Conservation (phyloP, 2,113 vertebrate species). For the Heliornis fulica region DNA sequence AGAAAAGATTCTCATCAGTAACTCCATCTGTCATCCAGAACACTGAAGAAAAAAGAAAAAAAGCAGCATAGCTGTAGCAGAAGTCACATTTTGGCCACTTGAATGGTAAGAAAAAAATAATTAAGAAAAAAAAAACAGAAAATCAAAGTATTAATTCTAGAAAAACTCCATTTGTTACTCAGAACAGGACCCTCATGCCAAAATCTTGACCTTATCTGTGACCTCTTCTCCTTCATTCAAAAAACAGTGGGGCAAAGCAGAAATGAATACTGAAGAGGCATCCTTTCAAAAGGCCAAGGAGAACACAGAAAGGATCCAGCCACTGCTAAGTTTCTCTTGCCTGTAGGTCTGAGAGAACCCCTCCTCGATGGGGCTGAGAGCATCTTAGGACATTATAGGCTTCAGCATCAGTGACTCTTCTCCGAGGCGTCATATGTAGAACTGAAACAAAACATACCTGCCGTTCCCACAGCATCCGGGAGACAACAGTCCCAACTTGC, state of each 20-base stretch:
- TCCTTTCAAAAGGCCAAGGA: background rate
- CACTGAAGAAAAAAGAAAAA: background rate
- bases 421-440: background rate
- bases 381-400: background rate
- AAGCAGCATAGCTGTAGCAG: background rate
- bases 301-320: background rate
- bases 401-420: background rate
- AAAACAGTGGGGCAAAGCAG: background rate
- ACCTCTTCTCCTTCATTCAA: background rate
- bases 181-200: background rate
- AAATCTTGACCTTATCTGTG: background rate
- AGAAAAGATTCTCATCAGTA: background rate
- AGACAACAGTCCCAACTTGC: background rate
- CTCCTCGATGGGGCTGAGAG: background rate
- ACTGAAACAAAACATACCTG: background rate
- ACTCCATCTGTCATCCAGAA: background rate
- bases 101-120: background rate
- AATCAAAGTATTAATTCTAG: background rate
- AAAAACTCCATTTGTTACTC: background rate
- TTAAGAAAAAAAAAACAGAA: background rate
- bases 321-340: accelerated
- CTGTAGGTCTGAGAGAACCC: background rate
- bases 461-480: background rate
- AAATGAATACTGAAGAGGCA: background rate
- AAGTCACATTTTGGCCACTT: background rate